phyloP scores from a whole-genome alignment of 2,888 invertebrate species.

The Zygaena filipendulae region DNA sequence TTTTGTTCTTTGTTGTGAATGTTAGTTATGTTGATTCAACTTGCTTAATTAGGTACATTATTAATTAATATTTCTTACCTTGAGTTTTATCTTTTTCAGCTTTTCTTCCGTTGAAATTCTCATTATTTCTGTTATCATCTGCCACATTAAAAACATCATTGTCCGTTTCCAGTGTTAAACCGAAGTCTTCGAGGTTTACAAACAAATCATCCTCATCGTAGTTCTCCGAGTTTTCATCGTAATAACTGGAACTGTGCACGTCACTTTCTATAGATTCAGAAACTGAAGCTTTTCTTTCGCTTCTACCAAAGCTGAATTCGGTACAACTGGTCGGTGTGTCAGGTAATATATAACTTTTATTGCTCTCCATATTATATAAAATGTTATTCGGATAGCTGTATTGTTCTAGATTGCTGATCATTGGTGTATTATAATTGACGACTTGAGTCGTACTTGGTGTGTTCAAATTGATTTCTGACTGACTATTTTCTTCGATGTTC shows the following conservation, averaged over 20 bases:
- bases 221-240: conserved; percentile 53
- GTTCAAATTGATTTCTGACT: conserved; percentile 21
- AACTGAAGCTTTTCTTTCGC: conserved; percentile 44
- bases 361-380: conserved; percentile 42
- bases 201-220: conserved; percentile 60
- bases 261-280: conserved; percentile 58
- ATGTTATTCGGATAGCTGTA: conserved; percentile 61
- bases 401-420: conserved; percentile 47
- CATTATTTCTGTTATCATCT: conserved; percentile 21
- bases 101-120: conserved; percentile 24
- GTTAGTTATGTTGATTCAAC: not conserved
- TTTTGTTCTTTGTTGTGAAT: not conserved
- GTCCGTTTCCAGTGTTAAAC: conserved; percentile 42
- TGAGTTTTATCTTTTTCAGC: conserved; percentile 38
- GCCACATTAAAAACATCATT: conserved; percentile 21
- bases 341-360: conserved; percentile 43
- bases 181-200: conserved; percentile 55
- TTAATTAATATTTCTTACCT: conserved; percentile 26
- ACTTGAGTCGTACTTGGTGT: conserved; percentile 19
- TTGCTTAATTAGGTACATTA: too few relatives aligned
- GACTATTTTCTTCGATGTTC: conserved; percentile 24
- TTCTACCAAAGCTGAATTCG: conserved; percentile 47
- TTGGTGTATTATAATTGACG: conserved; percentile 21
- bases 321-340: conserved; percentile 56
- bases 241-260: conserved; percentile 47